Percentiles rank a stretch among this genome's conserved stretches.
phyloP scores from a whole-genome alignment of 2,888 invertebrate genomes.

The Dastarcus helophoroides region DNA sequence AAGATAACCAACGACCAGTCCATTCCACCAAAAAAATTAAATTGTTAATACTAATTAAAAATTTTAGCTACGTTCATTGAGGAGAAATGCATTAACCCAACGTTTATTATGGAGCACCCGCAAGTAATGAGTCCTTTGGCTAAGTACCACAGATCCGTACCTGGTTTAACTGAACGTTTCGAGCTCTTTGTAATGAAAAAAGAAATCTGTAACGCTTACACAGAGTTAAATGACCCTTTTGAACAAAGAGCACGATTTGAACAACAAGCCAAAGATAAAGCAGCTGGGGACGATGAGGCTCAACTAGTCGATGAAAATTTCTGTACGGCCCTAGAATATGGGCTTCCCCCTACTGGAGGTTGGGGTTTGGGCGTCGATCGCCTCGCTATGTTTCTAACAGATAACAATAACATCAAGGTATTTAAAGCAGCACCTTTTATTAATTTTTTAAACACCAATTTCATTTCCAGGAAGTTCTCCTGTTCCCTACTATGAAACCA shows the following conservation, averaged over 20 bases:
- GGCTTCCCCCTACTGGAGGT: slow-evolving; percentile 95
- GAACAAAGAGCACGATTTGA: slow-evolving; percentile 91
- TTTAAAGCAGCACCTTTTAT: too few relatives aligned
- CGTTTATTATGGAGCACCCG: slow-evolving; percentile 94
- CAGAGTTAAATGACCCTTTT: slow-evolving; percentile 95
- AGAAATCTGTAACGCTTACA: slow-evolving; percentile 97
- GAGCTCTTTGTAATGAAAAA: slow-evolving; percentile 95
- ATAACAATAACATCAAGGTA: slow-evolving; percentile 98
- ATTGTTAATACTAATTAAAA: too few relatives aligned
- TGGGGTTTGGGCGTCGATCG: slow-evolving; percentile 99
- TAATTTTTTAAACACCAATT: too few relatives aligned
- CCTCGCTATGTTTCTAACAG: slow-evolving; percentile 95
- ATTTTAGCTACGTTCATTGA: slow-evolving; percentile 92
- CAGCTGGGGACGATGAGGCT: slow-evolving; percentile 97
- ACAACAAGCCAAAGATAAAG: slow-evolving; percentile 93
- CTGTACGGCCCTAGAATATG: slow-evolving; percentile 94
- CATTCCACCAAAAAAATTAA: too few relatives aligned
- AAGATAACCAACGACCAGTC: too few relatives aligned
- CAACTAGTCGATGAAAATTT: slow-evolving; percentile 95
- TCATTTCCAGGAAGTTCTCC: slow-evolving; percentile 75
- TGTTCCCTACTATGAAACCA: slow-evolving; percentile 99
- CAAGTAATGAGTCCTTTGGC: slow-evolving; percentile 98
- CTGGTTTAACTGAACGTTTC: slow-evolving; percentile 82
- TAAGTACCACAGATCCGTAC: slow-evolving; percentile 77
- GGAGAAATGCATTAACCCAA: slow-evolving; percentile 88